Base-by-base conservation (phyloP, 2,113 vertebrate species). In the Ciconia stormi region DNA sequence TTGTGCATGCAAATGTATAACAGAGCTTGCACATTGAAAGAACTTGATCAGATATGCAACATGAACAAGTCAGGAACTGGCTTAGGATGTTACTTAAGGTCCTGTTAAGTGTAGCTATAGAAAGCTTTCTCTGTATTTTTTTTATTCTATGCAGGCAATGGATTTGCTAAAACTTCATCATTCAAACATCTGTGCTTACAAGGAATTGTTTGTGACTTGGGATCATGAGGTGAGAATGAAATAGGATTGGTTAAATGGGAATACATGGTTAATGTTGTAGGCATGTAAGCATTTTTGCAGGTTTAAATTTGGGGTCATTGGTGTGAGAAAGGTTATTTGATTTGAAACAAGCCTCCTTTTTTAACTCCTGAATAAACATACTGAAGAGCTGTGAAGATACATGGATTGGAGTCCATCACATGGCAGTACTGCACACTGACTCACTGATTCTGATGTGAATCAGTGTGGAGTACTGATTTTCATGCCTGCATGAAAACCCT, bases 161-260 rank as follows among this genome's bases (percentile, higher is more conserved):
- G 89, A 92, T 5, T 94, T 98, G 81, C 89, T 98, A 58, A 69
- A 97, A 69, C 94, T 99, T 38, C 32, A 36, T 50, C 98, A 99
- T 62, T 27, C 93, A 52, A 96, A 97, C 82, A 66, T 98, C 78
- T 98, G 98, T 40, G 11, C 56, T 49, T 98, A 99, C 91, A 96
- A 81, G 72, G 98, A 99, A 69, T 58, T 98, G 13, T 98, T 99
- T 93, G 84, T 98, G 56, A 80, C 23, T 7, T 99, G 98, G 98
- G 95, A 98, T 42, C 65, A 70, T 0, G 34, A 98, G 98, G 98
- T 98, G 92, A 94, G 97, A 93, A 29, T 13, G 63, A 66, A 67
- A 8, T 19, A 36, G 63, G 22, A 13, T 47, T 67, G 42, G 40
- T 66, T 66, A 6, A 82, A 34, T 5, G 47, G 76, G 36, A 72